phyloP scores from a whole-genome alignment of 2,888 invertebrate genomes.

The Rambutsinella grinnellia region DNA sequence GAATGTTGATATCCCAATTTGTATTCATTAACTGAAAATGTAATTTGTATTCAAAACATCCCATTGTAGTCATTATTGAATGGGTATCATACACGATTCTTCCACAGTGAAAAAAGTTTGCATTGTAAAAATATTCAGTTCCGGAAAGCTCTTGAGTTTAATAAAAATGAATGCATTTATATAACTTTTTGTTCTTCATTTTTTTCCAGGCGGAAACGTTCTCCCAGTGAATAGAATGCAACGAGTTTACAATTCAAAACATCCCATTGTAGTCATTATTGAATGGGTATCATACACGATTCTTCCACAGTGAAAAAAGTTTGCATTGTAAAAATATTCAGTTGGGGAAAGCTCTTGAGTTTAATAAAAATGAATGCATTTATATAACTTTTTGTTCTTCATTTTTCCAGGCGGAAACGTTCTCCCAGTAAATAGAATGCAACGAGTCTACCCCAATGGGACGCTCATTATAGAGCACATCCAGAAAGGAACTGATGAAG shows the following conservation, averaged over 20 bases:
- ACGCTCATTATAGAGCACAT: constrained; percentile 89
- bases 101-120: not conserved
- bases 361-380: not conserved
- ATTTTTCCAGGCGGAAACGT: constrained; percentile 79
- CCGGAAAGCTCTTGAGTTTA: not conserved
- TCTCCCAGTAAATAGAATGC: constrained; percentile 88
- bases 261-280: not conserved
- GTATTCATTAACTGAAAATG: constrained; percentile 10
- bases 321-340: not conserved
- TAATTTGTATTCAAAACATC: not conserved
- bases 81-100: not conserved
- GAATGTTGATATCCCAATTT: constrained; percentile 19
- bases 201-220: constrained; percentile 82
- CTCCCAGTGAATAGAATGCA: constrained; percentile 89
- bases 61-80: not conserved
- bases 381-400: not conserved
- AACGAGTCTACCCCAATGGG: constrained; percentile 88
- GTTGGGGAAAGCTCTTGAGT: not conserved
- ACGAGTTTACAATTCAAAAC: constrained; percentile 75
- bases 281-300: not conserved
- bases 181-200: not conserved
- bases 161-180: not conserved
- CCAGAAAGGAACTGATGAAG: constrained; percentile 86
- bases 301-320: not conserved
- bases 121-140: not conserved